A percentile compares a stretch with the other conserved stretches of the same genome.
Conservation (phyloP, 2,888 invertebrate genomes). For the Tortricodes alternella region DNA sequence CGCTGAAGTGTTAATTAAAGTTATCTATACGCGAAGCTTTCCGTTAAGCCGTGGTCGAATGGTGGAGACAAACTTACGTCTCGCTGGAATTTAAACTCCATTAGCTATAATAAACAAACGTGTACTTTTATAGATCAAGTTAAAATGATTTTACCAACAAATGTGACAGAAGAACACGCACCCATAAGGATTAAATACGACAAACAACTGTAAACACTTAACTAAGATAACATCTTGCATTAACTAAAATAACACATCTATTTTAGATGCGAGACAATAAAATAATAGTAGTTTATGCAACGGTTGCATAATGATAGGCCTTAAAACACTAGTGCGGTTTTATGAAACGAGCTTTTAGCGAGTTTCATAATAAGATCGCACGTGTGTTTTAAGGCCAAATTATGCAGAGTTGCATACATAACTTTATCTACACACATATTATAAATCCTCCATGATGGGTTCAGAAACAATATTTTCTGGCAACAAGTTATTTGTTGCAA, state of each 20-base stretch:
- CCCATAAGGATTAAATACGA: slow-evolving; percentile 50
- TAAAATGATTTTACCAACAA: slow-evolving; percentile 25
- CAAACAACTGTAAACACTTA: slow-evolving; percentile 54
- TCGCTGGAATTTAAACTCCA: slow-evolving; percentile 36
- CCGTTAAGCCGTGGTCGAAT: slow-evolving; percentile 42
- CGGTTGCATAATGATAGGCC: background rate
- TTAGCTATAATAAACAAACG: slow-evolving; percentile 69
- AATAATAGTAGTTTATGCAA: background rate
- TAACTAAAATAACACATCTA: slow-evolving; percentile 29
- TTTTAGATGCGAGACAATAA: background rate
- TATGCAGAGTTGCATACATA: no score
- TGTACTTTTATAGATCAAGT: slow-evolving; percentile 32
- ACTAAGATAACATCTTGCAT: slow-evolving; percentile 31
- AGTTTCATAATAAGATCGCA: no score
- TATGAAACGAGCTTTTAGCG: no score
- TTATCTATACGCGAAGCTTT: slow-evolving; percentile 50
- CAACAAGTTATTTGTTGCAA: no score
- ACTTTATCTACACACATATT: no score
- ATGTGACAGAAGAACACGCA: slow-evolving; percentile 34
- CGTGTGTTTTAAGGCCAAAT: no score
- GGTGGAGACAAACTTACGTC: slow-evolving; percentile 4
- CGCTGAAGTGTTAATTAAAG: slow-evolving; percentile 64
- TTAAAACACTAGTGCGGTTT: no score
- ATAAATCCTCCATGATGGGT: no score
- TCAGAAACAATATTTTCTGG: no score